Evolutionary conservation across 2,113 vertebrate species (phyloP).

Genomic region (Petroica traversi): DNA sequence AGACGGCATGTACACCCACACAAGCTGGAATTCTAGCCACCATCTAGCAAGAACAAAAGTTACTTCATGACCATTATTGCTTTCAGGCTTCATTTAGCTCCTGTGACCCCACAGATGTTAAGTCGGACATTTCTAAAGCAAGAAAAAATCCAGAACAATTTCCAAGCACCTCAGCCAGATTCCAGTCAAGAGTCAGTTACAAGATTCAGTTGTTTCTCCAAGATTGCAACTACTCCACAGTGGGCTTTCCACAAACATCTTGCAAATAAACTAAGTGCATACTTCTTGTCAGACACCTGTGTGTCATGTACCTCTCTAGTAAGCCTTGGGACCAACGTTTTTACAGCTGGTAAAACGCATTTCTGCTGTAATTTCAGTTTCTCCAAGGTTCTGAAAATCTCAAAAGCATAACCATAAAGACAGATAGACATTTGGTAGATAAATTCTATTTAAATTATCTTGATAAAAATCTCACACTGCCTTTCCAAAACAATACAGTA

Average conservation of each 20-base stretch:
- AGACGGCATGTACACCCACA: not conserved
- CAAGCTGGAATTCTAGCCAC: not conserved
- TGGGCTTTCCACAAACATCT: not conserved
- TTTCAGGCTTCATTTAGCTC: not conserved
- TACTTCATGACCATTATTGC: not conserved
- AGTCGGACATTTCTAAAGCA: not conserved
- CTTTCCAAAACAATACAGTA: not conserved
- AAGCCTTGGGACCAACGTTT: not conserved
- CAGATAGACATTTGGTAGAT: not conserved
- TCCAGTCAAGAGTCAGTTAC: not conserved
- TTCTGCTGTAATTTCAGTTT: not conserved
- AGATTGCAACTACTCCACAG: not conserved
- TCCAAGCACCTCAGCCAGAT: constrained; percentile 1
- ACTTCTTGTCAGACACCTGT: constrained; percentile 15
- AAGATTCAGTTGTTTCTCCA: not conserved
- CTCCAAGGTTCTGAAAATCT: not conserved
- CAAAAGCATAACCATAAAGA: not conserved
- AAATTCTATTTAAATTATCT: not conserved
- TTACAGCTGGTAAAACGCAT: not conserved
- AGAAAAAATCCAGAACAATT: not conserved
- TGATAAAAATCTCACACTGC: not conserved
- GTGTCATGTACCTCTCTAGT: not conserved
- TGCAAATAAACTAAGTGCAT: constrained; percentile 1
- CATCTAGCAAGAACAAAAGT: not conserved
- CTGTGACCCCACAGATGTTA: not conserved